phyloP scores from a whole-genome alignment of 1,140 invertebrate species.

The Kradibia gibbosae region DNA sequence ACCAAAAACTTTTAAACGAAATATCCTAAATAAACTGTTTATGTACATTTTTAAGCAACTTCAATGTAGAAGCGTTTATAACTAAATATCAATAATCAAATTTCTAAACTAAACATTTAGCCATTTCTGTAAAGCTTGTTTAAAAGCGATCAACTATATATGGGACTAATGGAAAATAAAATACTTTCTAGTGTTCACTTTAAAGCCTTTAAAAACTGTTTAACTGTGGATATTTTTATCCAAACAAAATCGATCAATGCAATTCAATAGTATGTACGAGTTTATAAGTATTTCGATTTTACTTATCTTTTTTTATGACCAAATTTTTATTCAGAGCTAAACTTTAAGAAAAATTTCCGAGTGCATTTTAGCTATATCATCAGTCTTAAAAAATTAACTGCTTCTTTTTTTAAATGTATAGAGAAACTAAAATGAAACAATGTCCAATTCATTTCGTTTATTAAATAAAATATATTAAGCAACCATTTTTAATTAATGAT shows the following conservation, averaged over 20 bases:
- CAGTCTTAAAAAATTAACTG: not conserved
- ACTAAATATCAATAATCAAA: too few relatives aligned
- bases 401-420: too few relatives aligned
- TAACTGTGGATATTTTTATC: not conserved
- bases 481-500: too few relatives aligned
- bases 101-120: not conserved
- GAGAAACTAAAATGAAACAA: too few relatives aligned
- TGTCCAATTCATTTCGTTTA: too few relatives aligned
- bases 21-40: too few relatives aligned
- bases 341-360: not conserved
- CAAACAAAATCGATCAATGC: not conserved
- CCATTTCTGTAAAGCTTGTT: not conserved
- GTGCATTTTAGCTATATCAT: not conserved
- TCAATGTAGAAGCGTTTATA: too few relatives aligned
- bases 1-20: too few relatives aligned
- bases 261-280: not conserved
- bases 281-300: not conserved
- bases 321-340: constrained; percentile 7
- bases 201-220: constrained; percentile 10
- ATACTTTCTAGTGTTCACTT: constrained; percentile 14
- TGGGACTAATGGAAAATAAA: not conserved
- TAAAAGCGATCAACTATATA: not conserved
- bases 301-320: constrained; percentile 13
- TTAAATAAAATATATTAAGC: too few relatives aligned
- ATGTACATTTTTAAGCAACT: too few relatives aligned